Evolutionary conservation across 2,888 invertebrate genomes (phyloP).

Genomic region (Chesias legatella): DNA sequence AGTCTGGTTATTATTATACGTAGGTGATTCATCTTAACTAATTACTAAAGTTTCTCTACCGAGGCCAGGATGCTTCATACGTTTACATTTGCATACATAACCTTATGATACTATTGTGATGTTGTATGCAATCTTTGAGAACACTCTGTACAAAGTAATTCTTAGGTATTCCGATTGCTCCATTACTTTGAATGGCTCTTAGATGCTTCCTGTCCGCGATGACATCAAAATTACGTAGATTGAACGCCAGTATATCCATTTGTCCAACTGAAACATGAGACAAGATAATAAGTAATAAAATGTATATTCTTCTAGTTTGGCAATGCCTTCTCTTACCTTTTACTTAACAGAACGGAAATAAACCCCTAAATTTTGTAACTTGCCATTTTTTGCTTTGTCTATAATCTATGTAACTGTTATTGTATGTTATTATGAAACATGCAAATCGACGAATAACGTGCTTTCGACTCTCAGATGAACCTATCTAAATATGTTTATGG

Average conservation of each 20-base stretch:
- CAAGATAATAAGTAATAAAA: too few relatives aligned
- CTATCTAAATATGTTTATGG: too few relatives aligned
- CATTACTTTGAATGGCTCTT: slow-evolving; percentile 35
- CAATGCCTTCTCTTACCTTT: too few relatives aligned
- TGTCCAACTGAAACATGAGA: slow-evolving; percentile 70
- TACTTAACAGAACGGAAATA: too few relatives aligned
- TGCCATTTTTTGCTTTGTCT: too few relatives aligned
- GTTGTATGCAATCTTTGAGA: slow-evolving; percentile 63
- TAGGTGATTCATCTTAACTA: slow-evolving; percentile 12
- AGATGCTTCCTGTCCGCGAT: slow-evolving; percentile 49
- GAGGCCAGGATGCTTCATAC: slow-evolving; percentile 6
- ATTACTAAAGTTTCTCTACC: slow-evolving; percentile 12
- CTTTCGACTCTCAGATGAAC: too few relatives aligned
- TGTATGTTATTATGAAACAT: too few relatives aligned
- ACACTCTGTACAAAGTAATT: slow-evolving; percentile 43
- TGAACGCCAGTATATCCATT: slow-evolving; percentile 69
- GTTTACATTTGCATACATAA: slow-evolving; percentile 30
- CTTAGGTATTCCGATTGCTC: slow-evolving; percentile 29
- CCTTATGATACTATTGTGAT: slow-evolving; percentile 70
- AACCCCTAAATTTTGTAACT: too few relatives aligned
- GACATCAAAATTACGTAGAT: slow-evolving; percentile 61
- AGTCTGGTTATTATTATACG: too few relatives aligned
- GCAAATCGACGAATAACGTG: too few relatives aligned
- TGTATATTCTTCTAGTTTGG: too few relatives aligned
- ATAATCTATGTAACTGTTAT: too few relatives aligned